These are phyloP conservation scores for Lycia hirtaria DNA, from an alignment of 2,888 invertebrate species.

Conservation along the genomic window DNA sequence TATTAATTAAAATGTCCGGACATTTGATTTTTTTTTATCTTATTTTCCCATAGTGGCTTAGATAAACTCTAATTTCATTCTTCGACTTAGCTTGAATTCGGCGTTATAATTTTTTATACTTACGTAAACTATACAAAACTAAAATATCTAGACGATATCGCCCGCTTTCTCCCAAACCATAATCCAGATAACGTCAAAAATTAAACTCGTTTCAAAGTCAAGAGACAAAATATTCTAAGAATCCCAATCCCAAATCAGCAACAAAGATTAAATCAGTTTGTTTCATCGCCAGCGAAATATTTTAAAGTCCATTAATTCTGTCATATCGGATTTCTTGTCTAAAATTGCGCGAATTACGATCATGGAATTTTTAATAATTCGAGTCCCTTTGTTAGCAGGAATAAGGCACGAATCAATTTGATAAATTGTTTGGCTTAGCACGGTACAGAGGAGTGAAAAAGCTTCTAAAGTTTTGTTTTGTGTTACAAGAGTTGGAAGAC, in stretches of 20 bases:
- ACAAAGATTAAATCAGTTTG: conserved; percentile 14
- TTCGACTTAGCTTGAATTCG: no score
- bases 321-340: conserved; percentile 29
- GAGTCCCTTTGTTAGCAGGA: conserved; percentile 31
- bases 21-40: no score
- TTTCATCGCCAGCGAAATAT: conserved; percentile 16
- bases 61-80: no score
- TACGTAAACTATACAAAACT: no score
- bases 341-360: conserved; percentile 31
- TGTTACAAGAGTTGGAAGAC: neutral
- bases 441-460: neutral
- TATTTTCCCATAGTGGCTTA: no score
- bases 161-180: no score
- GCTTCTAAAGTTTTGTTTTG: neutral
- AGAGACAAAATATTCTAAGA: neutral
- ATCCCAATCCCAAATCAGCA: conserved; percentile 8
- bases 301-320: conserved; percentile 26
- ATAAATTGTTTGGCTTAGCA: conserved; percentile 35
- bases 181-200: no score
- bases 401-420: conserved; percentile 40
- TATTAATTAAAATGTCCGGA: no score
- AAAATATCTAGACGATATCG: no score
- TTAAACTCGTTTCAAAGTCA: neutral
- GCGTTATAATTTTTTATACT: no score
- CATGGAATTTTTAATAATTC: conserved; percentile 42